Percentiles rank a stretch among this genome's conserved stretches.
Conservation (phyloP, 2,113 vertebrate genomes). For the Silurus glanis region DNA sequence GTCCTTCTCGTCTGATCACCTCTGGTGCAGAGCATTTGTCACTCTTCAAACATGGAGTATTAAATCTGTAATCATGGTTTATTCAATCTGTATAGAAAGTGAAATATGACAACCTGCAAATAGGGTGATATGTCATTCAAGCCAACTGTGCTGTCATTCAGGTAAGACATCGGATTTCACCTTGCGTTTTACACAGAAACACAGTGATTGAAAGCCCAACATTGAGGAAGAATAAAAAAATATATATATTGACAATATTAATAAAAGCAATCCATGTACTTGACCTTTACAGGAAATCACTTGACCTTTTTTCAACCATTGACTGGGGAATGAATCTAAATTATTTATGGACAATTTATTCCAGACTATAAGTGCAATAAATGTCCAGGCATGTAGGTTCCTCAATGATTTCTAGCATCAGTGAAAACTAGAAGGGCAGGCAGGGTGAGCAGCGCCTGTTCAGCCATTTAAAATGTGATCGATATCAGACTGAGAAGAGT, state of each 20-base stretch:
- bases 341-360: not conserved
- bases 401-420: not conserved
- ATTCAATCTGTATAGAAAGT: conserved; percentile 4
- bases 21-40: not conserved
- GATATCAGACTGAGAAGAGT: conserved; percentile 33
- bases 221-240: not conserved
- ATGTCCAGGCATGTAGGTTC: not conserved
- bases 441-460: conserved; percentile 30
- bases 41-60: not conserved
- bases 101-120: not conserved
- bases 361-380: not conserved
- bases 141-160: not conserved
- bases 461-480: conserved; percentile 40
- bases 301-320: not conserved
- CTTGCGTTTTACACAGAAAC: not conserved
- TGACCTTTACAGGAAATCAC: conserved; percentile 12
- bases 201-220: not conserved
- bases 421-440: not conserved
- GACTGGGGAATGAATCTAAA: not conserved
- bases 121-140: not conserved
- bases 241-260: not conserved
- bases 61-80: not conserved
- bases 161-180: not conserved
- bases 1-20: not conserved
- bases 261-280: not conserved